Conservation (phyloP, 2,888 invertebrate species). For the Eupithecia abbreviata region DNA sequence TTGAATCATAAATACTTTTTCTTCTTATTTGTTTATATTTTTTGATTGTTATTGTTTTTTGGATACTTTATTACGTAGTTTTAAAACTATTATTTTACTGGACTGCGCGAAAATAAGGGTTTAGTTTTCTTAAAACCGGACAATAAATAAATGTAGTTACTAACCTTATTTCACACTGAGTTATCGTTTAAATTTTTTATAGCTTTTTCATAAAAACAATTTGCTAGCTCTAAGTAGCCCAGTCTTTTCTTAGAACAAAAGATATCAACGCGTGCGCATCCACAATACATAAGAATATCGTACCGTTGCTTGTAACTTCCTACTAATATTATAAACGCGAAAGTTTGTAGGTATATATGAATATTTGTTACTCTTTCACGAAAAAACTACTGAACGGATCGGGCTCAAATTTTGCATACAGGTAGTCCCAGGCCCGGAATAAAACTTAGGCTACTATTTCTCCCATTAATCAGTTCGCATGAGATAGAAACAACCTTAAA, state of each 20-base stretch:
- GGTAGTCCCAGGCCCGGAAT: too few relatives aligned
- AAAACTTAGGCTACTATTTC: too few relatives aligned
- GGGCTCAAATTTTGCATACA: too few relatives aligned
- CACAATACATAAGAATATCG: background rate
- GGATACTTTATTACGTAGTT: too few relatives aligned
- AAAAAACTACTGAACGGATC: too few relatives aligned
- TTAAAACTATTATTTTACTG: background rate
- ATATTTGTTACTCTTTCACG: too few relatives aligned
- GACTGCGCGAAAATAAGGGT: background rate
- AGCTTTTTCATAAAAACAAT: slow-evolving; percentile 1
- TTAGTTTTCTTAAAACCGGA: background rate
- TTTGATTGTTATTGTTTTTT: background rate
- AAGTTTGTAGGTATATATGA: too few relatives aligned
- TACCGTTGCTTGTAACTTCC: background rate
- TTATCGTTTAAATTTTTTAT: background rate
- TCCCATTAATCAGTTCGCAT: too few relatives aligned
- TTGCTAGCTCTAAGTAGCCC: background rate
- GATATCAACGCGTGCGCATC: background rate
- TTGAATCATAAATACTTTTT: background rate
- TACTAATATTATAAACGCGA: too few relatives aligned
- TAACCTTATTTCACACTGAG: background rate
- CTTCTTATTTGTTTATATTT: background rate
- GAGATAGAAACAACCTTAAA: too few relatives aligned
- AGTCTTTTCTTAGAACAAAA: background rate
- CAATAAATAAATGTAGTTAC: background rate